Percentiles rank a stretch among this genome's conserved stretches.
These are phyloP conservation scores for Bombus pyrosoma DNA, from an alignment of 1,140 invertebrate genomes.

Conservation along the genomic window DNA sequence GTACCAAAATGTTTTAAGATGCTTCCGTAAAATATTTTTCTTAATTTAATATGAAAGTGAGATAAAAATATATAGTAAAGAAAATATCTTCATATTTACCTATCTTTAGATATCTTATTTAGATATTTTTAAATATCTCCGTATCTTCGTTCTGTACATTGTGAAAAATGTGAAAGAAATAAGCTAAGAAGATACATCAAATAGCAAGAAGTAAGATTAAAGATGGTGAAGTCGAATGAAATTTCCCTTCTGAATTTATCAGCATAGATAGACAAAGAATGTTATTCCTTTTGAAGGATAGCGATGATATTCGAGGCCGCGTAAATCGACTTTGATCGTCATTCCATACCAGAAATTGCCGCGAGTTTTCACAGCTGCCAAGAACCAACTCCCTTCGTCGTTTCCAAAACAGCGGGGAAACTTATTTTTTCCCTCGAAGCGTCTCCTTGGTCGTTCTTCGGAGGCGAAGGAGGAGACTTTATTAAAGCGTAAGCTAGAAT, in stretches of 20 bases:
- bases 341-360: conserved; percentile 47
- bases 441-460: background rate
- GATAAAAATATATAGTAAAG: too few species aligned
- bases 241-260: conserved; percentile 3
- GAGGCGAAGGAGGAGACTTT: conserved; percentile 24
- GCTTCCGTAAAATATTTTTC: too few species aligned
- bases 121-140: too few species aligned
- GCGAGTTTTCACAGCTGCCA: conserved; percentile 44
- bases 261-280: conserved; percentile 9
- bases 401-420: conserved; percentile 35
- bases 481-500: conserved; percentile 40
- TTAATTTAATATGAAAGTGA: too few species aligned
- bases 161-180: background rate
- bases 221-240: background rate
- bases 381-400: background rate
- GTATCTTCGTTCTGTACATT: too few species aligned
- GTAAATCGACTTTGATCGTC: conserved; percentile 59
- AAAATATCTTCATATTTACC: too few species aligned
- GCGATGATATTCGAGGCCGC: background rate
- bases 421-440: conserved; percentile 45
- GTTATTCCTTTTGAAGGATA: conserved; percentile 24
- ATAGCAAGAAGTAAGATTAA: conserved; percentile 35
- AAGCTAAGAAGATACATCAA: background rate
- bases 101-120: too few species aligned
- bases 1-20: too few species aligned